Conservation (phyloP, 2,797 vertebrate species). For the Craterocephalus amniculus region DNA sequence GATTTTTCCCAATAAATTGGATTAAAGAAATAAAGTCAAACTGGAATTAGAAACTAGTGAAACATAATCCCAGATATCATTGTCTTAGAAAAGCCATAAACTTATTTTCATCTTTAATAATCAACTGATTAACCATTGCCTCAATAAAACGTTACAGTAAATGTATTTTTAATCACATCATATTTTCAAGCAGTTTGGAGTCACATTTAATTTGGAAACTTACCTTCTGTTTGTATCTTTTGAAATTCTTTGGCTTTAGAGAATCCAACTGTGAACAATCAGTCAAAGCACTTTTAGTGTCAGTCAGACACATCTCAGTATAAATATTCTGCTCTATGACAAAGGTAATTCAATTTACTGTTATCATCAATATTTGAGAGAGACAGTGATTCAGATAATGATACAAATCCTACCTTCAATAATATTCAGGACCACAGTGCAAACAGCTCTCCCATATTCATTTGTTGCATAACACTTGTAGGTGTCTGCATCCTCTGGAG, state of each 20-base stretch:
- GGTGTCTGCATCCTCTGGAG: slow-evolving; percentile 82
- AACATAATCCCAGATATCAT: slow-evolving; percentile 19
- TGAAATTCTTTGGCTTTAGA: slow-evolving; percentile 82
- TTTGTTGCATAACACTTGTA: slow-evolving; percentile 90
- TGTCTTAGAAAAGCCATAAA: slow-evolving; percentile 20
- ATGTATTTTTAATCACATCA: slow-evolving; percentile 15
- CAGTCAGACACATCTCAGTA: background rate
- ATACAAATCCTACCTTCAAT: slow-evolving; percentile 84
- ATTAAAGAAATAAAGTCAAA: slow-evolving; percentile 37
- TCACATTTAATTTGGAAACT: slow-evolving; percentile 12
- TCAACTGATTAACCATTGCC: background rate
- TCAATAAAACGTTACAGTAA: background rate
- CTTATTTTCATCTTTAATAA: slow-evolving; percentile 15
- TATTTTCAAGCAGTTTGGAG: background rate
- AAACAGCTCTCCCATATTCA: slow-evolving; percentile 87
- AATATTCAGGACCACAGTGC: slow-evolving; percentile 86
- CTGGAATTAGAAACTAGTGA: background rate
- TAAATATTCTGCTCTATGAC: background rate
- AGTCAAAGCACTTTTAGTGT: background rate
- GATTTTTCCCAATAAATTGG: slow-evolving; percentile 34
- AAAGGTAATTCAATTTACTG: background rate
- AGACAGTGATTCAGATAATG: background rate
- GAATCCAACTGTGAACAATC: slow-evolving; percentile 87
- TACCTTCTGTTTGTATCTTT: slow-evolving; percentile 64
- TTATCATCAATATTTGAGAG: slow-evolving; percentile 1